Evolutionary conservation across 2,113 vertebrate species (phyloP), one percentile per base, ranked within the genome.

Genomic region (Neolamprologus kungweensis): DNA sequence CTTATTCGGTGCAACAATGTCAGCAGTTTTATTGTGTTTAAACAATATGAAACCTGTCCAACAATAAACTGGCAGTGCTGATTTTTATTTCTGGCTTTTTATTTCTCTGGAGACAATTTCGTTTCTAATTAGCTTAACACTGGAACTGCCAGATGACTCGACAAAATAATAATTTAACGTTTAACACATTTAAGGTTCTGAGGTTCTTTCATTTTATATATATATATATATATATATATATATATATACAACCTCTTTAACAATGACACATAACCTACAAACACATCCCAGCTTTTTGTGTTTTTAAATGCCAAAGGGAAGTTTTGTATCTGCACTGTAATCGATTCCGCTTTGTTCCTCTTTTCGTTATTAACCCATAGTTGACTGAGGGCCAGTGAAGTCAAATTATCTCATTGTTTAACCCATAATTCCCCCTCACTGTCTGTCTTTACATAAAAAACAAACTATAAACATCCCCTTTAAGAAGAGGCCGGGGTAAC

Each of bases 391-490:
- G 23, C 42, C 71, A 75, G 4, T 47, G 42, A 28, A 75, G 71
- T 50, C 23, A 17, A 31, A 28, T 7, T 42, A 47, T 47, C 21
- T 14, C 17, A 65, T 21, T 14, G 23, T 12, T 58, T 75, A 4
- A 33, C 42, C 16, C 16, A 28, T 50, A 75, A 50, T 84, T 42
- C 47, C n/a, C 5, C 12, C 8, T 51, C 35, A 5, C n/a, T 82
- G 16, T 19, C 16, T 47, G 63, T 50, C 50, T 63, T 79, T 65
- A 84, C 51, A 55, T 40, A 6, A 10, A 31, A 71, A 63, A 7
- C 55, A n/a, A 9, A 21, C 12, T 75, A 26, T 9, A 81, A 79
- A 92, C 89, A 86, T 93, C 81, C 91, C 90, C 90, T 91, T 93
- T 93, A 94, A 94, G 91, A 91, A 53, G 65, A 60, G 55, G 45